Evolutionary conservation across 2,797 vertebrate genomes (phyloP).

Genomic region (Pantherophis vulpinus): DNA sequence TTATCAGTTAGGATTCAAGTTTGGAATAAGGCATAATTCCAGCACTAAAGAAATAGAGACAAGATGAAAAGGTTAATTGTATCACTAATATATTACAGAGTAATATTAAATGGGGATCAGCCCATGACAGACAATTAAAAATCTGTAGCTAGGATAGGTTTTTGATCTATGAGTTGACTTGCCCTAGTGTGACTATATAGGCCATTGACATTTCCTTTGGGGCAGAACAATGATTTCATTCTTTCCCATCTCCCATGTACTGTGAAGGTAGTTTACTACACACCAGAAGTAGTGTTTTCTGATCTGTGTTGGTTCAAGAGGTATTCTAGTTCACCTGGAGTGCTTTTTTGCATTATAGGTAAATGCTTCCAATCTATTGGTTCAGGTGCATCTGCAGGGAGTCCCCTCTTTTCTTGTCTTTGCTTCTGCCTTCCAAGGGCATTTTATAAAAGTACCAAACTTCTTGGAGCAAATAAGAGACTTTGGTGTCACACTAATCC

Average conservation of each 20-base stretch:
- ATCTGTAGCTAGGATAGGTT: not conserved
- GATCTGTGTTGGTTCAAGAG: not conserved
- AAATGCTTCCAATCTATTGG: not conserved
- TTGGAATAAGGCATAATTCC: not conserved
- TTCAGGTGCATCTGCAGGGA: not conserved
- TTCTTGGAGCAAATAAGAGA: not conserved
- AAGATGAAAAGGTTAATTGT: not conserved
- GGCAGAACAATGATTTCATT: not conserved
- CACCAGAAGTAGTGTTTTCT: not conserved
- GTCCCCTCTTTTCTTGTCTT: not conserved
- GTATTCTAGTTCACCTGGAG: not conserved
- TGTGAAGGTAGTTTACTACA: not conserved
- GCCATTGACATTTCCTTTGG: not conserved
- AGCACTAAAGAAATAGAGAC: not conserved
- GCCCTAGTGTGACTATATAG: not conserved
- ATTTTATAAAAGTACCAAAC: not conserved
- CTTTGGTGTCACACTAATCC: not conserved
- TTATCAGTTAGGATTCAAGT: not conserved
- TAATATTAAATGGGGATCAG: not conserved
- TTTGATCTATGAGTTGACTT: not conserved
- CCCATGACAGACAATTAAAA: no score
- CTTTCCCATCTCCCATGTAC: not conserved
- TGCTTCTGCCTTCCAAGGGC: not conserved
- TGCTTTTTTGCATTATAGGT: not conserved
- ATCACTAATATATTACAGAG: not conserved